A percentile compares a stretch with the other conserved stretches of the same genome.
These are phyloP conservation scores for Puntigrus tetrazona DNA, from an alignment of 2,113 vertebrate genomes.

Conservation along the genomic window DNA sequence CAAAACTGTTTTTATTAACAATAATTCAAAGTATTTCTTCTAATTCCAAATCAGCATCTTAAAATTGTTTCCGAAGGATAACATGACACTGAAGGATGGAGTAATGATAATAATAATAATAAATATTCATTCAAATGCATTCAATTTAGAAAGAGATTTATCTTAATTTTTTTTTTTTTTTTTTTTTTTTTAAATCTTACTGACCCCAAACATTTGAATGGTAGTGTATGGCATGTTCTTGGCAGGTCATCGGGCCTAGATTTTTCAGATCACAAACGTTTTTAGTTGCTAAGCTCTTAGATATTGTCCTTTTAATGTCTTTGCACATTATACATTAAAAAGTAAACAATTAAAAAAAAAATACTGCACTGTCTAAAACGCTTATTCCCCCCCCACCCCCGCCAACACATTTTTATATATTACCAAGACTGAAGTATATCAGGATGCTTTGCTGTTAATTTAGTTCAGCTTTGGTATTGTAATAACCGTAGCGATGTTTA, in stretches of 20 bases:
- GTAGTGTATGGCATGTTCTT: background rate
- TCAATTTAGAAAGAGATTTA: background rate
- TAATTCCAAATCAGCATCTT: background rate
- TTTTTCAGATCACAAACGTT: background rate
- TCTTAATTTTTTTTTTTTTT: no score
- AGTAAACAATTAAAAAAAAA: background rate
- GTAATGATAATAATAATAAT: background rate
- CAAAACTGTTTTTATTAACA: background rate
- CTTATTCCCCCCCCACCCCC: no score
- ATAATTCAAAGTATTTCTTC: background rate
- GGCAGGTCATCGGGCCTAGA: background rate
- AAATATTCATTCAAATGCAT: background rate
- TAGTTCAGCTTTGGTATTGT: constrained; percentile 42
- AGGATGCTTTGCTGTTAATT: constrained; percentile 28
- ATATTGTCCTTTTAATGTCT: background rate
- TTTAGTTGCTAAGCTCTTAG: background rate
- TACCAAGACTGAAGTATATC: constrained; percentile 12
- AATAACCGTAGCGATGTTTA: constrained; percentile 25
- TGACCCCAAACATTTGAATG: background rate
- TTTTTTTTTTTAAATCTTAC: background rate
- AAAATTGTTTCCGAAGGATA: background rate
- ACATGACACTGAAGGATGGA: background rate
- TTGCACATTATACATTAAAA: constrained; percentile 2
- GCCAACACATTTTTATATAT: background rate
- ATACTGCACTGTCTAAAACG: constrained; percentile 8